Evolutionary conservation across 2,888 invertebrate species (phyloP), one percentile per base, ranked within the genome.

Genomic region (Clepsis dumicolana): DNA sequence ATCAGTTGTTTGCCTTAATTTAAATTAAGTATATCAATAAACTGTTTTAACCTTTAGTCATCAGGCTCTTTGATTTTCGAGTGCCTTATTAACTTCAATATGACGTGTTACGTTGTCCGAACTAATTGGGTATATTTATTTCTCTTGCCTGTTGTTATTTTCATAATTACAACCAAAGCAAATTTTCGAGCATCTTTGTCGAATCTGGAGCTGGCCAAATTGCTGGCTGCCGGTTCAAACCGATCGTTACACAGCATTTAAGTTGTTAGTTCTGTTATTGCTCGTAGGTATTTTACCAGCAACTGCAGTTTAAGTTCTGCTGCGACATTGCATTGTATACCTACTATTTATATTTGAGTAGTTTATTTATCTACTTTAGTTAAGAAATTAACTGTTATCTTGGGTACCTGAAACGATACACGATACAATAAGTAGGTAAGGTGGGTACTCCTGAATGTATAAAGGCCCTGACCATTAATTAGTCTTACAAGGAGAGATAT

Each of bases 261-360:
- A 56, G 56, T 56, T 32, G 54, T 54, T 56, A 56, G 35, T 35
- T 54, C 54, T 56, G 56, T 35, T 56, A 21, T 35, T 56, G 32
- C 35, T 18, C 32, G 12, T n/a, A n/a, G n/a, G n/a, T 32, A 54
- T 54, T 54, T 18, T 29, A 4, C 54, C 10, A 21, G 54, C 29
- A 32, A 32, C 18, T 54, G 54, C 54, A 32, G n/a, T 54, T 54
- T 21, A 48, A 48, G 2, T 21, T 21, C 21, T 48, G 12, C 48
- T 48, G 21, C 21, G 21, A 48, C 48, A 21, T 12, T 21, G 18
- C 12, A 3, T 21, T 48, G 12, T 21, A 48, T 21, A 48, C 21
- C 18, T 44, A 44, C 32, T 41, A 41, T 16, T 0, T 16, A 41
- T 0, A 35, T 35, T 29, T 29, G 8, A 1, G 35, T 35, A 0